Evolutionary conservation across 1,140 invertebrate species (phyloP), one percentile per base, ranked within the genome.

Genomic region (Bilobella aurantiaca): DNA sequence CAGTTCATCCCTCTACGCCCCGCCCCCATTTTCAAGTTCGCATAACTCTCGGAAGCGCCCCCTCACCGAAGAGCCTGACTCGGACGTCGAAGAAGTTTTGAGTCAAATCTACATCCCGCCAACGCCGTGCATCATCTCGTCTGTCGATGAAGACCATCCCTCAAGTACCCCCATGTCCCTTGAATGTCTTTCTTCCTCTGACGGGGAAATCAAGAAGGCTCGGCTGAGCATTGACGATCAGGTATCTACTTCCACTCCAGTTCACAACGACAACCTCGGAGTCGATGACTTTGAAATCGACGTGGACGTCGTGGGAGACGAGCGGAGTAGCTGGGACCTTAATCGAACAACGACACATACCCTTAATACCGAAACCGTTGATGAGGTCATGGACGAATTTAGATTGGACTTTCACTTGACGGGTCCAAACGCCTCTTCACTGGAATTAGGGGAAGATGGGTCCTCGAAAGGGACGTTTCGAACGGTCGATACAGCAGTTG

Each of bases 51-150:
- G 63, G 25, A 71, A 66, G 59, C 69, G 66, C 29, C 65, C 58
- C 28, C 64, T 49, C 61, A 73, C 57, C 23, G 80, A 81, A 63
- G 82, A 84, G 42, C 82, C 83, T 12, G 82, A 84, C 47, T 82
- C 83, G 16, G 73, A 71, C 34, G 82, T 82, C 69, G 81, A 80
- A 30, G 77, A 83, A 74, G 81, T 84, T 0, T 76, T 85, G 0
- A 85, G 82, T 30, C 85, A 87, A 68, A 86, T 87, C 69, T 87
- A 87, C 74, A 84, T 87, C 75, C 85, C 86, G 49, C 82, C 83
- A 0, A 86, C 85, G 0, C 84, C 85, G 14, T 78, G 84, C 56
- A 78, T 87, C 67, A 77, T 87, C 53, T 85, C 86, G 3, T 82
- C 84, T 49, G 84, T 86, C 34, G 58, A 59, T 12, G 53, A 74